Percentiles rank a stretch among this genome's conserved stretches.
Conservation (phyloP, 2,113 vertebrate genomes). For the Ageneiosus marmoratus region DNA sequence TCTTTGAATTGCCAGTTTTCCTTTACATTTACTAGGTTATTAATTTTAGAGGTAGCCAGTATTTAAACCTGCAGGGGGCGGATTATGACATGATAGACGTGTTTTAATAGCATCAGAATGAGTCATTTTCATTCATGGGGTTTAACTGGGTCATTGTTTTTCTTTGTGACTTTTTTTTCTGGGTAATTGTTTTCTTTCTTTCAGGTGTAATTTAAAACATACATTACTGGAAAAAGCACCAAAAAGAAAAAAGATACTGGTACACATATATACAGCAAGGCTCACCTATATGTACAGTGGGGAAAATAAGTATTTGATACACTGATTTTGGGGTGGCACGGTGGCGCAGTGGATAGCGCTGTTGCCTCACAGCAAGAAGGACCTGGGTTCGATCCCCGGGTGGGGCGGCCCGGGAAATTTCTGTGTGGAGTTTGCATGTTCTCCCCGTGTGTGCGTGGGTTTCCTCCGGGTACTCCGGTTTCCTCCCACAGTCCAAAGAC, state of each 20-base stretch:
- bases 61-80: conserved; percentile 11
- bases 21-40: background rate
- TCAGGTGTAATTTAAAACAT: background rate
- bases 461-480: too few species aligned
- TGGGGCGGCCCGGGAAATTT: too few species aligned
- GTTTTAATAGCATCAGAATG: conserved; percentile 42
- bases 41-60: conserved; percentile 2
- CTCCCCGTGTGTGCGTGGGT: too few species aligned
- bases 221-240: background rate
- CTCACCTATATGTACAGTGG: background rate
- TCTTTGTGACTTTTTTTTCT: too few species aligned
- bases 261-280: background rate
- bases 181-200: background rate
- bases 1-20: background rate
- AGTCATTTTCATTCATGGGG: conserved; percentile 21
- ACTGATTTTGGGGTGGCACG: too few species aligned
- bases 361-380: too few species aligned
- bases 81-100: conserved; percentile 11
- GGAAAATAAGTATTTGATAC: too few species aligned
- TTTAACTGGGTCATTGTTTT: conserved; percentile 14
- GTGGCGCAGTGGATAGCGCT: too few species aligned
- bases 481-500: too few species aligned
- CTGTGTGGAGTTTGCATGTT: too few species aligned
- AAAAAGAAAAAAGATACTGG: background rate
- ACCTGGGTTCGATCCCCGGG: too few species aligned